Conservation (phyloP, 2,888 invertebrate species). For the Hylaea fasciaria region DNA sequence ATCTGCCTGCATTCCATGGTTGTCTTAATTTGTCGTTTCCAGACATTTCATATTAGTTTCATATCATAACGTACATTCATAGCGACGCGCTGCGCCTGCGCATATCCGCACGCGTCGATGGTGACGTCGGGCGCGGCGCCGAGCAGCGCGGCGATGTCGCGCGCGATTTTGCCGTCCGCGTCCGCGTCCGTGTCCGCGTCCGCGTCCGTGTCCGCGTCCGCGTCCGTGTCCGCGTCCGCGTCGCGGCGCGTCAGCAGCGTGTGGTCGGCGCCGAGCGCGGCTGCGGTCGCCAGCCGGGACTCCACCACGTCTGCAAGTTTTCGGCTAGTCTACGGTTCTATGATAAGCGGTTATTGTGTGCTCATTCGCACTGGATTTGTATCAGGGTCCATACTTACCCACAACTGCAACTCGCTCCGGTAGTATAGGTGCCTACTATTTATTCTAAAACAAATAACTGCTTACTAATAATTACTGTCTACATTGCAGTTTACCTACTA, state of each 20-base stretch:
- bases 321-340: too few relatives aligned
- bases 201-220: conserved; percentile 90
- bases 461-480: too few relatives aligned
- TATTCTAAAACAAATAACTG: too few relatives aligned
- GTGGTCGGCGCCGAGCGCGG: conserved; percentile 89
- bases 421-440: too few relatives aligned
- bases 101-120: conserved; percentile 95
- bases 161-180: conserved; percentile 82
- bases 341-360: too few relatives aligned
- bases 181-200: conserved; percentile 86
- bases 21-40: too few relatives aligned
- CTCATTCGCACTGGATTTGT: too few relatives aligned
- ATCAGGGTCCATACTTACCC: too few relatives aligned
- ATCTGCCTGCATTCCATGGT: too few relatives aligned
- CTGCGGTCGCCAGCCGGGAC: conserved; percentile 88
- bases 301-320: conserved; percentile 86
- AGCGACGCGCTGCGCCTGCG: conserved; percentile 89
- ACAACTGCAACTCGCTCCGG: too few relatives aligned
- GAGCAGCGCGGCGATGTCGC: conserved; percentile 83
- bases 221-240: conserved; percentile 83
- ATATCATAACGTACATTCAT: conserved; percentile 85
- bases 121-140: conserved; percentile 88
- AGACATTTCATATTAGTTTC: too few relatives aligned
- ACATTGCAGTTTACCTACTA: too few relatives aligned
- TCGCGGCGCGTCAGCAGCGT: conserved; percentile 85